These are phyloP conservation scores for Pheosia tremula DNA, from an alignment of 2,888 invertebrate species.

Conservation along the genomic window DNA sequence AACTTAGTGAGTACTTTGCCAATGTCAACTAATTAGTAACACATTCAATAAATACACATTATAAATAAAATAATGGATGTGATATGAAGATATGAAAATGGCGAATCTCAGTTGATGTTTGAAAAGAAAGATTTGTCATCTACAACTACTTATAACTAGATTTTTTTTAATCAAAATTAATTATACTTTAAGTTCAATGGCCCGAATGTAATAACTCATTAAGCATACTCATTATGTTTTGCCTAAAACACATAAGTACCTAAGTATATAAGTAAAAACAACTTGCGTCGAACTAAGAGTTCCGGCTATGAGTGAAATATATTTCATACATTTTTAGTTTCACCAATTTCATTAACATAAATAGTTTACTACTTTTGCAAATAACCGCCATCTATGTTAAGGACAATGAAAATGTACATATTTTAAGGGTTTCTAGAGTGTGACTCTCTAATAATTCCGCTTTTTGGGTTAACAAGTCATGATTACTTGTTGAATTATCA, in stretches of 20 bases:
- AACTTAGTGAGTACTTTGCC: too few relatives aligned
- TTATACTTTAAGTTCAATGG: slow-evolving; percentile 32
- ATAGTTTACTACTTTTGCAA: background rate
- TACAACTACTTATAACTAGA: slow-evolving; percentile 13
- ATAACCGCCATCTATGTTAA: background rate
- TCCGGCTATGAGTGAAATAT: slow-evolving; percentile 7
- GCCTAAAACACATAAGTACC: background rate
- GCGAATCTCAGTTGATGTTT: too few relatives aligned
- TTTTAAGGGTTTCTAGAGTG: background rate
- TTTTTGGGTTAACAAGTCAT: too few relatives aligned
- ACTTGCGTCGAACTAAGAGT: background rate
- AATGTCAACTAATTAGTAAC: too few relatives aligned
- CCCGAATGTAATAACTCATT: slow-evolving; percentile 32
- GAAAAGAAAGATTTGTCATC: background rate
- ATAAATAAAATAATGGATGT: too few relatives aligned
- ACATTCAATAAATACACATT: too few relatives aligned
- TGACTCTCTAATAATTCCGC: background rate
- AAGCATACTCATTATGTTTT: slow-evolving; percentile 3
- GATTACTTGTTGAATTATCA: too few relatives aligned
- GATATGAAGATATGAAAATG: too few relatives aligned
- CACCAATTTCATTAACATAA: slow-evolving; percentile 15
- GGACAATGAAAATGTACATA: background rate
- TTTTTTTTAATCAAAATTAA: slow-evolving; percentile 17
- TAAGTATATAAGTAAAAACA: background rate
- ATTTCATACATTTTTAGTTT: slow-evolving; percentile 32